Evolutionary conservation across 2,113 vertebrate genomes (phyloP).

Genomic region (Prolemur simus): DNA sequence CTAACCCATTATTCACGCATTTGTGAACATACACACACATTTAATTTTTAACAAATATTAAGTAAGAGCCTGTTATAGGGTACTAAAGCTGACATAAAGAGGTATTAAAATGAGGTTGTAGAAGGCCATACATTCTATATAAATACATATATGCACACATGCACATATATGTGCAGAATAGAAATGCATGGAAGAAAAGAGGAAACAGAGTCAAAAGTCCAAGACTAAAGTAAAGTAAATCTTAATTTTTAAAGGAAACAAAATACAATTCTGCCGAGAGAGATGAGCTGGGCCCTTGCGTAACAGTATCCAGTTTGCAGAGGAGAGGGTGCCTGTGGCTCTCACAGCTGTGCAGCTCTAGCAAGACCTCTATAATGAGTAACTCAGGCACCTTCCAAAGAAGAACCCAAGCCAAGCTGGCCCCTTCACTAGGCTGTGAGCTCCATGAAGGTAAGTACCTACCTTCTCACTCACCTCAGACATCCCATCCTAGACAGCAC

Average conservation of each 20-base stretch:
- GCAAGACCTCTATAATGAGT: background rate
- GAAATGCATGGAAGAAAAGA: background rate
- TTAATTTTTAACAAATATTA: constrained; percentile 17
- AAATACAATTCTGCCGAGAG: background rate
- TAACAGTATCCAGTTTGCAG: fast-evolving
- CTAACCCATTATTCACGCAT: background rate
- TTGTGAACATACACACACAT: background rate
- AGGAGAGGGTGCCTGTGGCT: background rate
- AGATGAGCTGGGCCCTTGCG: background rate
- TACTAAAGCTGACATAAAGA: background rate
- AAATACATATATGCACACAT: background rate
- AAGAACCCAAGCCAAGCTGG: background rate
- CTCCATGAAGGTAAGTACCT: background rate
- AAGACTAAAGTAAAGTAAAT: background rate
- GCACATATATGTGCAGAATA: background rate
- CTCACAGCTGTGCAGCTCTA: background rate
- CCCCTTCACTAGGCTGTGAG: background rate
- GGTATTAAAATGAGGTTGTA: background rate
- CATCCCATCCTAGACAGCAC: background rate
- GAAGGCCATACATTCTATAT: background rate
- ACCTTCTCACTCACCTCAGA: background rate
- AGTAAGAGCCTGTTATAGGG: background rate
- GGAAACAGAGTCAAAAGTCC: background rate
- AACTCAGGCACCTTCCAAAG: background rate
- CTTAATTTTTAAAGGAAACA: background rate